phyloP scores from a whole-genome alignment of 2,888 invertebrate genomes.

The Aradus depressus region DNA sequence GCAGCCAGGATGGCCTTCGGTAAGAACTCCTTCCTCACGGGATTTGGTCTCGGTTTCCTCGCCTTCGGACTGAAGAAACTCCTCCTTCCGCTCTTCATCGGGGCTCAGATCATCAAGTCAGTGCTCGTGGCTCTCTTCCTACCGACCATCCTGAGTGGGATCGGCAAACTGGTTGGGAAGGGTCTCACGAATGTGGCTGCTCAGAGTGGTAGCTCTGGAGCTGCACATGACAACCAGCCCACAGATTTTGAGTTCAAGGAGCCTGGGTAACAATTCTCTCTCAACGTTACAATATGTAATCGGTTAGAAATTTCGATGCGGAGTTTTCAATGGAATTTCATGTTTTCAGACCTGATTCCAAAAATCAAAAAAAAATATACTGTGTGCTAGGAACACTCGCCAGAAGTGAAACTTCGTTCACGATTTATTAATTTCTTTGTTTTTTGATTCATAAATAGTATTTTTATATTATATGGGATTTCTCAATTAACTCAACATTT shows the following conservation, averaged over 20 bases:
- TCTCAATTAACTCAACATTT: too few relatives aligned
- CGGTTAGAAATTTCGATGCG: too few relatives aligned
- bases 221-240: conserved; percentile 35
- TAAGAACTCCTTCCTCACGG: conserved; percentile 51
- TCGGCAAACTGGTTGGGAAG: conserved; percentile 70
- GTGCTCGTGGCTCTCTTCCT: conserved; percentile 72
- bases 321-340: too few relatives aligned
- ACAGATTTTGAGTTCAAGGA: conserved; percentile 62
- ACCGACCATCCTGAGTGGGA: conserved; percentile 69
- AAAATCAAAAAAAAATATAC: too few relatives aligned
- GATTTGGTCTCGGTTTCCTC: conserved; percentile 55
- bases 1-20: conserved; percentile 39
- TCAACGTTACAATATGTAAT: too few relatives aligned
- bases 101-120: conserved; percentile 70
- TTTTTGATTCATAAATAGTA: too few relatives aligned
- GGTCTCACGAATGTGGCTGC: conserved; percentile 47
- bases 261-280: too few relatives aligned
- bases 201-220: conserved; percentile 44
- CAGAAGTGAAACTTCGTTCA: too few relatives aligned
- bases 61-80: conserved; percentile 72
- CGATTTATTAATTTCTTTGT: too few relatives aligned
- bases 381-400: too few relatives aligned
- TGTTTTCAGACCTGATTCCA: too few relatives aligned
- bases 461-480: too few relatives aligned
- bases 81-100: conserved; percentile 68